Conservation (phyloP, 2,113 vertebrate species). For the Gopherus flavomarginatus region DNA sequence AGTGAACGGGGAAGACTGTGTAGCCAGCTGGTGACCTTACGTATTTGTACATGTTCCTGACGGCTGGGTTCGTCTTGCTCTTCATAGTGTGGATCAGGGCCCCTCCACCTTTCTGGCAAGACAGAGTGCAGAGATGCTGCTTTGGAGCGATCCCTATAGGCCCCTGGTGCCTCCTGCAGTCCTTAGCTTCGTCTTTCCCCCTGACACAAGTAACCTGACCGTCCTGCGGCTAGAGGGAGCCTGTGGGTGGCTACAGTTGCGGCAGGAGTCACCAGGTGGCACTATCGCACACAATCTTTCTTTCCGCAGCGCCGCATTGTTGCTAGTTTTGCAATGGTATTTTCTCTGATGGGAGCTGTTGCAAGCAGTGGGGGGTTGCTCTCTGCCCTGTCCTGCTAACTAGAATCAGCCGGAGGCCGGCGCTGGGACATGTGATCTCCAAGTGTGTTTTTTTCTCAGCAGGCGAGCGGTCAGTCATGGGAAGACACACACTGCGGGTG, state of each 20-base stretch:
- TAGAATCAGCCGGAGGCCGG: not conserved
- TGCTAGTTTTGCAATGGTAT: no score
- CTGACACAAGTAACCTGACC: not conserved
- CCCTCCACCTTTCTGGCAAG: slow-evolving; percentile 88
- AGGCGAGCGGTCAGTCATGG: not conserved
- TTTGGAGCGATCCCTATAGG: not conserved
- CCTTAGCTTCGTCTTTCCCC: not conserved
- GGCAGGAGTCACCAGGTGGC: not conserved
- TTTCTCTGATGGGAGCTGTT: not conserved
- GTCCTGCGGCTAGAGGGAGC: not conserved
- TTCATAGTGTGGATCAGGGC: slow-evolving; percentile 88
- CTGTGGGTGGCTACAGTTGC: not conserved
- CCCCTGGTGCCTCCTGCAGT: not conserved
- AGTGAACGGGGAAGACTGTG: not conserved
- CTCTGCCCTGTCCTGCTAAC: not conserved
- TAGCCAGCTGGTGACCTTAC: slow-evolving; percentile 70
- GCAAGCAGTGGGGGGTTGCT: not conserved
- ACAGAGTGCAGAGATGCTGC: not conserved
- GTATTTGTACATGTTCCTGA: slow-evolving; percentile 81
- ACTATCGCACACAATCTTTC: not conserved
- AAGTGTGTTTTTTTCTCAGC: not conserved
- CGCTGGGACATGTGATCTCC: not conserved
- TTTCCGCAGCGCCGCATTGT: no score
- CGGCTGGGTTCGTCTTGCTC: slow-evolving; percentile 83
- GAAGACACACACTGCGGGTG: not conserved